Percentiles rank a stretch among this genome's conserved stretches.
phyloP scores from a whole-genome alignment of 2,888 invertebrate species.

The Hirtodrosophila duncani region DNA sequence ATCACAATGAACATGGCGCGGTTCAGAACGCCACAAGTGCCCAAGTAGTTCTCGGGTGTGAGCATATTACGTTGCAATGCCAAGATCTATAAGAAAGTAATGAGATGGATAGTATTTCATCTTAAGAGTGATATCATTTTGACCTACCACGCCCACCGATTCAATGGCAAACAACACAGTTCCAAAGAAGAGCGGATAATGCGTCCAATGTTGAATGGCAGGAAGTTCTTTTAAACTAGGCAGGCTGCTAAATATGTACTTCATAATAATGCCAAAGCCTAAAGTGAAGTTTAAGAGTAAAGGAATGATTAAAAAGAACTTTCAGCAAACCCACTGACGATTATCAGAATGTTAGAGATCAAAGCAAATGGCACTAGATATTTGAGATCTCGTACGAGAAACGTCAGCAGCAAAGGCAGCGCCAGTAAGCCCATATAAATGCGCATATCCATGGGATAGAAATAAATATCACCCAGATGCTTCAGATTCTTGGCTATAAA shows the following conservation, averaged over 20 bases:
- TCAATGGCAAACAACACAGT: slow-evolving; percentile 95
- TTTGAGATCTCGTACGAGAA: slow-evolving; percentile 86
- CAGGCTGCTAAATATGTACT: slow-evolving; percentile 86
- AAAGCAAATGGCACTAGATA: slow-evolving; percentile 92
- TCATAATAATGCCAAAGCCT: slow-evolving; percentile 86
- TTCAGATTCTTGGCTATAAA: slow-evolving; percentile 92
- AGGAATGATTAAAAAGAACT: too few species aligned
- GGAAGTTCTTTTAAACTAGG: slow-evolving; percentile 78
- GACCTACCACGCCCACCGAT: slow-evolving; percentile 86
- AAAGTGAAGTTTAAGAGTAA: background rate
- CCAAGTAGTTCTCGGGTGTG: slow-evolving; percentile 90
- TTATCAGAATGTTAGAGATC: slow-evolving; percentile 91
- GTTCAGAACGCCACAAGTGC: slow-evolving; percentile 92
- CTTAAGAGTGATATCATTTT: background rate
- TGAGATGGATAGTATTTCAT: background rate
- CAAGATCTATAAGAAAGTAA: slow-evolving; percentile 83
- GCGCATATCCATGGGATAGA: slow-evolving; percentile 78
- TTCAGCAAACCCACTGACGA: slow-evolving; percentile 78
- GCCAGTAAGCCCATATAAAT: slow-evolving; percentile 80
- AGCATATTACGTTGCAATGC: slow-evolving; percentile 96
- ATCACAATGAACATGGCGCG: slow-evolving; percentile 90
- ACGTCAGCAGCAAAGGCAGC: slow-evolving; percentile 84
- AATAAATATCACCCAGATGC: slow-evolving; percentile 83
- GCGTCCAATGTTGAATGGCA: slow-evolving; percentile 79
- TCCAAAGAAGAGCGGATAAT: slow-evolving; percentile 90